Evolutionary conservation across 2,797 vertebrate genomes (phyloP).

Genomic region (Nannoperca australis): DNA sequence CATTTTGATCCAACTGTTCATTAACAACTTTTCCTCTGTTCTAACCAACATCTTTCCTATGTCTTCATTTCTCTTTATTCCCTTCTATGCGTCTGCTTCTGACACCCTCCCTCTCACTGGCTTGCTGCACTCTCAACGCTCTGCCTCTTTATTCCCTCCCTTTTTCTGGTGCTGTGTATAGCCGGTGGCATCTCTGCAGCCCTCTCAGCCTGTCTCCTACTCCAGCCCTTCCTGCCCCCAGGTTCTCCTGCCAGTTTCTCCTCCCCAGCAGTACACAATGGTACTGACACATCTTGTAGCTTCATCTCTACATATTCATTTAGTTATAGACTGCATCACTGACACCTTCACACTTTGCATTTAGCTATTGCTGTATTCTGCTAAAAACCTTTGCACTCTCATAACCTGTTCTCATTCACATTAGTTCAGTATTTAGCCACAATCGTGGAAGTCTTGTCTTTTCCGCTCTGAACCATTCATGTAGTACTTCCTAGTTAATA

Average conservation of each 20-base stretch:
- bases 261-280: conserved; percentile 99
- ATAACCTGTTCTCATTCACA: conserved; percentile 28
- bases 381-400: conserved; percentile 9
- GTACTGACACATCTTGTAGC: conserved; percentile 86
- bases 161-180: conserved; percentile 72
- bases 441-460: background rate
- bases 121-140: conserved; percentile 48
- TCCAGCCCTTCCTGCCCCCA: conserved; percentile 98
- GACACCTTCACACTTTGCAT: conserved; percentile 32
- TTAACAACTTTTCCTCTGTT: conserved; percentile 68
- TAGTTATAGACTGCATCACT: conserved; percentile 37
- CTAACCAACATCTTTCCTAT: conserved; percentile 68
- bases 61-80: conserved; percentile 72
- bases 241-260: conserved; percentile 99
- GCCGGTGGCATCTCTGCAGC: conserved; percentile 95
- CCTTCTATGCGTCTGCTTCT: conserved; percentile 46
- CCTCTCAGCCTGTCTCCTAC: conserved; percentile 96
- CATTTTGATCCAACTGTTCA: conserved; percentile 55
- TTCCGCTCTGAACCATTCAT: background rate
- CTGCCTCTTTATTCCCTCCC: conserved; percentile 49
- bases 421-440: conserved; percentile 24
- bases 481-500: conserved; percentile 4
- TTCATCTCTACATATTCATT: conserved; percentile 46
- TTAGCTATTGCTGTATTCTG: conserved; percentile 26
- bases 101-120: conserved; percentile 50